Base-by-base conservation (phyloP, 2,113 vertebrate species). In the Lagopus muta region DNA sequence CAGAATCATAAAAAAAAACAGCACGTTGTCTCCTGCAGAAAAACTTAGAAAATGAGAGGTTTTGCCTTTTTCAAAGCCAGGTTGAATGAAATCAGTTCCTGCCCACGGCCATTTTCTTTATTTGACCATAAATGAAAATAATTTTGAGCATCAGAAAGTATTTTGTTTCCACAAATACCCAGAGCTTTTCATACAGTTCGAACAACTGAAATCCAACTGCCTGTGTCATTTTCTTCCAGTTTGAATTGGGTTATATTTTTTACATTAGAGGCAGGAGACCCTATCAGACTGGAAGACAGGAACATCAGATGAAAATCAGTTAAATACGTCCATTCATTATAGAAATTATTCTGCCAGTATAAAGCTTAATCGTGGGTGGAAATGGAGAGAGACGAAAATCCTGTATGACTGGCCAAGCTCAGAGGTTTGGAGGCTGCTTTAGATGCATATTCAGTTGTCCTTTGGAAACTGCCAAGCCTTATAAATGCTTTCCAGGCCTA, bases 321-420 rank as follows among this genome's bases (percentile, higher is more conserved):
- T 93, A 92, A 82, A 85, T 77, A 71, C 50, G 60, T 85, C 45
- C 25, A 67, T 93, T 95, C 71, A 55, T 74, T 93, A 54, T 74
- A 74, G 43, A 87, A 94, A 88, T 94, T 94, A 93, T 88, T 74
- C 90, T 96, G 38, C 61, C 73, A 45, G 60, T 83, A 75, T 77
- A 92, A 94, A 92, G 91, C 61, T 88, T 96, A 93, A 93, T 96
- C 1, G 12, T 95, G 93, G 85, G 87, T 95, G 85, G 82, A 88
- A 92, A 83, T 69, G 50, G 32, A 85, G 64, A 92, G 77, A 89
- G 85, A 86, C 86, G 52, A 87, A 96, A 96, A 93, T 95, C 65
- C 69, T 86, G 38, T 89, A 14, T 95, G 87, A 93, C 92, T 94
- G 82, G 60, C 79, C 89, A 86, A 80, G 69, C 87, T 92, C 52